Evolutionary conservation across 2,888 invertebrate genomes (phyloP).

Genomic region (Tetropium fuscum): DNA sequence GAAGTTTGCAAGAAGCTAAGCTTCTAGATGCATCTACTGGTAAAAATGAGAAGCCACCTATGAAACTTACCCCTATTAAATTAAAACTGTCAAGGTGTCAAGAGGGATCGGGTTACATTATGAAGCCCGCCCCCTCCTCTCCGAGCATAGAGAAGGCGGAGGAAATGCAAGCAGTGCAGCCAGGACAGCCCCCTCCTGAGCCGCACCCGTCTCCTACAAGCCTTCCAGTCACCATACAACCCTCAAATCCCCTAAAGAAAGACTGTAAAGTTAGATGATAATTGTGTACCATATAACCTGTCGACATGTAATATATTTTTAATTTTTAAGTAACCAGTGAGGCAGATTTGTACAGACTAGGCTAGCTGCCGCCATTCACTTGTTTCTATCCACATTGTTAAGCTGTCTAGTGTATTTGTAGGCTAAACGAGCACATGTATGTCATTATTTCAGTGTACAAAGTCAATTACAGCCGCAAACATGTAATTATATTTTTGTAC

Average conservation of each 20-base stretch:
- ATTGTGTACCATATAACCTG: conserved; percentile 58
- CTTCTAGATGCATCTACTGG: conserved; percentile 8
- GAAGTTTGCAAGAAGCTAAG: conserved; percentile 8
- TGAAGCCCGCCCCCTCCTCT: conserved; percentile 64
- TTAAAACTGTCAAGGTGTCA: conserved; percentile 86
- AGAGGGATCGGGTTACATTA: conserved; percentile 79
- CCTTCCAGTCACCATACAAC: conserved; percentile 30
- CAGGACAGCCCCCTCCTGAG: conserved; percentile 55
- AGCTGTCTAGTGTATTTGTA: conserved; percentile 59
- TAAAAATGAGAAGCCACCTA: conserved; percentile 29
- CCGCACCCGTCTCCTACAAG: conserved; percentile 42
- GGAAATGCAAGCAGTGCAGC: conserved; percentile 58
- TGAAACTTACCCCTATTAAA: conserved; percentile 80
- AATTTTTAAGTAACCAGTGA: conserved; percentile 58
- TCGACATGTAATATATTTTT: conserved; percentile 58
- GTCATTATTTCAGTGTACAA: conserved; percentile 66
- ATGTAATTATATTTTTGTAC: conserved; percentile 70
- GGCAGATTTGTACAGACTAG: conserved; percentile 58
- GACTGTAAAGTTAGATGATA: conserved; percentile 93
- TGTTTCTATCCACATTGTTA: conserved; percentile 62
- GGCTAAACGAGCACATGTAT: conserved; percentile 51
- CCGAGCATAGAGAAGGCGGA: conserved; percentile 54
- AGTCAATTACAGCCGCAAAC: conserved; percentile 69
- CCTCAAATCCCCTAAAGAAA: conserved; percentile 72
- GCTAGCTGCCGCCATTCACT: conserved; percentile 57